Conservation (phyloP, 2,113 vertebrate genomes). For the Eonycteris spelaea region DNA sequence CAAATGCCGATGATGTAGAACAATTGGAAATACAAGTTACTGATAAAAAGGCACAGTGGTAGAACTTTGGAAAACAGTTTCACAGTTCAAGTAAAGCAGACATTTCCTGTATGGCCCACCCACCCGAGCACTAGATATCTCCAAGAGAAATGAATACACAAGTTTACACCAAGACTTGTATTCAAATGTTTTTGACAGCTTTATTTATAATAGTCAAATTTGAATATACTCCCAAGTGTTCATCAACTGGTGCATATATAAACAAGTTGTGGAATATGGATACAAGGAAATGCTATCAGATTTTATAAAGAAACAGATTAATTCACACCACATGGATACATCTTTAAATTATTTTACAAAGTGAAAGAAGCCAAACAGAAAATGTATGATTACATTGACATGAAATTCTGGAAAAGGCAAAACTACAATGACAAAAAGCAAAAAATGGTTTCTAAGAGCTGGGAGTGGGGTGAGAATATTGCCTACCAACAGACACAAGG, state of each 20-base stretch:
- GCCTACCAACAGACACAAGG: not conserved
- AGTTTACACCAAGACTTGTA: not conserved
- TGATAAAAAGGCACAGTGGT: not conserved
- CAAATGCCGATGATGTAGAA: not conserved
- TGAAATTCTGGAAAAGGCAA: not conserved
- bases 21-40: not conserved
- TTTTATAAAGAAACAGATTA: not conserved
- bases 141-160: not conserved
- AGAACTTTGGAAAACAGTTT: not conserved
- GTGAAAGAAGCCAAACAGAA: not conserved
- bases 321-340: not conserved
- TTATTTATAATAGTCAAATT: not conserved
- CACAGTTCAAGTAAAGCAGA: not conserved
- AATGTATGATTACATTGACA: not conserved
- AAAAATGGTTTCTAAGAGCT: not conserved
- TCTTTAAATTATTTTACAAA: not conserved
- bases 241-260: not conserved
- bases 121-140: not conserved
- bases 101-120: not conserved
- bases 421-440: not conserved
- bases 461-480: not conserved
- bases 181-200: not conserved
- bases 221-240: not conserved
- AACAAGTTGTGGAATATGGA: not conserved
- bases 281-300: not conserved